Conservation (phyloP, 2,113 vertebrate genomes). For the Heterochromis multidens region DNA sequence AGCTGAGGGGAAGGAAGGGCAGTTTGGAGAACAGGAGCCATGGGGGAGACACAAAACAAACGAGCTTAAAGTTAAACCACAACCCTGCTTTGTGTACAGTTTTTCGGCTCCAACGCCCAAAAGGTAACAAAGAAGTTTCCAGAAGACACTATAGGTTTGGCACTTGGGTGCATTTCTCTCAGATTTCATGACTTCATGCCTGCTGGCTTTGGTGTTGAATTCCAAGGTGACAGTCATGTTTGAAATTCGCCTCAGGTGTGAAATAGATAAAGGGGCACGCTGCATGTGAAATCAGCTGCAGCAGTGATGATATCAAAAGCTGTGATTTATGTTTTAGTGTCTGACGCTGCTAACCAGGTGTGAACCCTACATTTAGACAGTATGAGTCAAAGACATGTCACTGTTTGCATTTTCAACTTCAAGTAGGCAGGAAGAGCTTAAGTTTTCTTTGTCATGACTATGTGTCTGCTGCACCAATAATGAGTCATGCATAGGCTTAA, state of each 20-base stretch:
- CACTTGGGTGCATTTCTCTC: background rate
- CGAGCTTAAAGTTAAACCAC: background rate
- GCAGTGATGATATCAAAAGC: slow-evolving; percentile 8
- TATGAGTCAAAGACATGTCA: slow-evolving; percentile 47
- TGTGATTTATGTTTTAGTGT: slow-evolving; percentile 15
- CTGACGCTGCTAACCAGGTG: slow-evolving; percentile 34
- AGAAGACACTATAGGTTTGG: background rate
- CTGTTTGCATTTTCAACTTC: background rate
- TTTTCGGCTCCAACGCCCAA: slow-evolving; percentile 11
- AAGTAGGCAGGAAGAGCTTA: slow-evolving; percentile 26
- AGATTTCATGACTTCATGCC: slow-evolving; percentile 30
- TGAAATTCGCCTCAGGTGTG: slow-evolving; percentile 26
- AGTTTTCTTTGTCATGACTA: slow-evolving; percentile 1
- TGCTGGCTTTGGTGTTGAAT: slow-evolving; percentile 30
- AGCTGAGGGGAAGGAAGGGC: slow-evolving; percentile 71
- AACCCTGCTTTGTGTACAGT: slow-evolving; percentile 7
- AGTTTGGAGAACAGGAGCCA: slow-evolving; percentile 49
- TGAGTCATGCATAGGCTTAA: slow-evolving; percentile 40
- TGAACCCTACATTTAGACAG: slow-evolving; percentile 23
- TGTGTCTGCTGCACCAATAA: slow-evolving; percentile 13
- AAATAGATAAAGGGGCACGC: slow-evolving; percentile 2
- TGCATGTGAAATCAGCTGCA: slow-evolving; percentile 4
- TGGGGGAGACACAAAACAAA: slow-evolving; percentile 43
- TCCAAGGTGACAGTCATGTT: slow-evolving; percentile 38
- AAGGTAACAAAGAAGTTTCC: slow-evolving; percentile 42